phyloP scores from a whole-genome alignment of 1,140 invertebrate genomes.

The Halictus rubicundus region DNA sequence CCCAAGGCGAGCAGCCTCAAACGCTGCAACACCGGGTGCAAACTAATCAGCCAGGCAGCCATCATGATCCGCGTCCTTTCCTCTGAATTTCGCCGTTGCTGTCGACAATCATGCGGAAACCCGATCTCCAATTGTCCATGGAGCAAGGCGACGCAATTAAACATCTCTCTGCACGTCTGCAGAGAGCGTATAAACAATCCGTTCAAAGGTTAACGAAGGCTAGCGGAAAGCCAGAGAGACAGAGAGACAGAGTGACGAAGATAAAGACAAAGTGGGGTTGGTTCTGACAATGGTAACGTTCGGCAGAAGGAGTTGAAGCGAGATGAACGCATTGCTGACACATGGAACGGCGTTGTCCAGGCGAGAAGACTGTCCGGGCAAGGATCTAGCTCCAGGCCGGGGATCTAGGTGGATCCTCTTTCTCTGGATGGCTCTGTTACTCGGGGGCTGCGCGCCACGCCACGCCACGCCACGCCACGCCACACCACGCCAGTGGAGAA shows the following conservation, averaged over 20 bases:
- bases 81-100: neutral
- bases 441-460: slow-evolving; percentile 29
- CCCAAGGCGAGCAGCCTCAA: too few relatives aligned
- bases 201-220: slow-evolving; percentile 24
- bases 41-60: too few relatives aligned
- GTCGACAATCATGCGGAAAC: neutral
- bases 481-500: slow-evolving; percentile 70
- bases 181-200: neutral
- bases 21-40: too few relatives aligned
- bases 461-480: slow-evolving; percentile 23
- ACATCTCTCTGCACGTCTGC: neutral
- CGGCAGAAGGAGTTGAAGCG: neutral
- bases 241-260: neutral
- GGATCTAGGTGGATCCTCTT: neutral
- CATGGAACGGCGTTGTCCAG: slow-evolving; percentile 52
- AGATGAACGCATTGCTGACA: slow-evolving; percentile 50
- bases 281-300: slow-evolving; percentile 9
- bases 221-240: neutral
- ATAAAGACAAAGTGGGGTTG: neutral
- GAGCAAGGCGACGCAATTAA: neutral
- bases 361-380: slow-evolving; percentile 41
- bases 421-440: slow-evolving; percentile 56
- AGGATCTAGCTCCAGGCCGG: slow-evolving; percentile 13
- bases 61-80: neutral
- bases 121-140: neutral